Evolutionary conservation across 2,113 vertebrate species (phyloP).

Genomic region (Benitochromis conjunctus): DNA sequence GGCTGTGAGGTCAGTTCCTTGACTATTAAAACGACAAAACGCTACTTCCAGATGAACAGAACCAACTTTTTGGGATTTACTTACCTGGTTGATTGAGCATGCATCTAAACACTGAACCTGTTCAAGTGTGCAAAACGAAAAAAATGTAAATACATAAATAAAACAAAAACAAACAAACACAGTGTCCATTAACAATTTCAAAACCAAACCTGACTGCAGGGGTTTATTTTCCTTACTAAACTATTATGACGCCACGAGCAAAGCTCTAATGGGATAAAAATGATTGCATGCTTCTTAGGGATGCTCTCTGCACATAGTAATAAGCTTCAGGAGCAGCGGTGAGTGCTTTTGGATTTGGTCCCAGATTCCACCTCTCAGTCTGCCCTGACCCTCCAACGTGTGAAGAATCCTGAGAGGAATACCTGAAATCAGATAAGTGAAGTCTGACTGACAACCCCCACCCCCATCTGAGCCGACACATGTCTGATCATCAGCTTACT

Average conservation of each 20-base stretch:
- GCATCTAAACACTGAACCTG: neutral
- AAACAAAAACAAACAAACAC: neutral
- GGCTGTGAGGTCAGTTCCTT: neutral
- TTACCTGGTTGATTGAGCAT: neutral
- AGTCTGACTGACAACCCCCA: neutral
- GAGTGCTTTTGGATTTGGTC: neutral
- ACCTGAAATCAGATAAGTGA: neutral
- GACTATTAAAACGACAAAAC: neutral
- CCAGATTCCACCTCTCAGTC: neutral
- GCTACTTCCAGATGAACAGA: neutral
- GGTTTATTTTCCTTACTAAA: neutral
- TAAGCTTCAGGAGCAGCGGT: neutral
- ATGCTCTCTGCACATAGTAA: neutral
- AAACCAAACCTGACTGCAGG: neutral
- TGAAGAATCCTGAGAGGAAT: neutral
- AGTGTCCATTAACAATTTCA: neutral
- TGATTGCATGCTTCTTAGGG: neutral
- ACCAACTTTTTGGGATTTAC: neutral
- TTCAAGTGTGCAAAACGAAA: neutral
- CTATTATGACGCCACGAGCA: neutral
- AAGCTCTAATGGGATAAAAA: neutral
- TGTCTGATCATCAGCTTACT: neutral
- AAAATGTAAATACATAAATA: neutral
- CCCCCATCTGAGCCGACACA: rapidly evolving
- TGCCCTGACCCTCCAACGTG: neutral